A percentile compares a stretch with the other conserved stretches of the same genome.
phyloP scores from a whole-genome alignment of 2,113 vertebrate species.

The Mionectes macconnelli region DNA sequence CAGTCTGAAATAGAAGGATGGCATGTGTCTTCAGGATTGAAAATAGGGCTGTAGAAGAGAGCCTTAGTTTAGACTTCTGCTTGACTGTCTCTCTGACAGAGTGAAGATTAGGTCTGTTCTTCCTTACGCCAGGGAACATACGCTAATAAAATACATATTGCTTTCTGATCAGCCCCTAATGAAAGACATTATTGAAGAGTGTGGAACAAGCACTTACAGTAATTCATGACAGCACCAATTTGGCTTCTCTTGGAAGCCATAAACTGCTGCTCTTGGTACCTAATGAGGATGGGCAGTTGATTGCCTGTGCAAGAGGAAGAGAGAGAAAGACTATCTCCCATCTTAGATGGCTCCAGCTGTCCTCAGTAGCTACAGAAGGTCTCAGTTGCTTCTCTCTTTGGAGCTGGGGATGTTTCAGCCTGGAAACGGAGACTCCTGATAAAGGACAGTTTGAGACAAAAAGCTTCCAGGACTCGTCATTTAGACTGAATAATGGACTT shows the following conservation, averaged over 20 bases:
- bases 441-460: neutral
- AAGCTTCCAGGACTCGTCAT: neutral
- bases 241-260: conserved; percentile 57
- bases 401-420: neutral
- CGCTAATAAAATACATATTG: conserved; percentile 71
- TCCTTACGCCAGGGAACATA: conserved; percentile 13
- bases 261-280: conserved; percentile 42
- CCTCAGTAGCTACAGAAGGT: neutral
- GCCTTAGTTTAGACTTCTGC: conserved; percentile 13
- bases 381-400: neutral
- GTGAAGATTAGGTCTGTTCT: conserved; percentile 40
- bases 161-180: conserved; percentile 69
- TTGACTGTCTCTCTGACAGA: conserved; percentile 23
- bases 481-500: neutral
- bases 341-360: neutral
- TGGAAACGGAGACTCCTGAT: neutral
- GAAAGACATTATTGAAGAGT: conserved; percentile 67
- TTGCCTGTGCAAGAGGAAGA: neutral
- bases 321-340: neutral
- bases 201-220: conserved; percentile 67
- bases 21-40: neutral
- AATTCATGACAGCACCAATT: conserved; percentile 71
- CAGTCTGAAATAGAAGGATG: neutral
- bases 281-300: conserved; percentile 70
- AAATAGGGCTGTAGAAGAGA: neutral